Percentiles rank a stretch among this genome's conserved stretches.
Conservation (phyloP, 2,888 invertebrate species). For the Dryococelus australis region DNA sequence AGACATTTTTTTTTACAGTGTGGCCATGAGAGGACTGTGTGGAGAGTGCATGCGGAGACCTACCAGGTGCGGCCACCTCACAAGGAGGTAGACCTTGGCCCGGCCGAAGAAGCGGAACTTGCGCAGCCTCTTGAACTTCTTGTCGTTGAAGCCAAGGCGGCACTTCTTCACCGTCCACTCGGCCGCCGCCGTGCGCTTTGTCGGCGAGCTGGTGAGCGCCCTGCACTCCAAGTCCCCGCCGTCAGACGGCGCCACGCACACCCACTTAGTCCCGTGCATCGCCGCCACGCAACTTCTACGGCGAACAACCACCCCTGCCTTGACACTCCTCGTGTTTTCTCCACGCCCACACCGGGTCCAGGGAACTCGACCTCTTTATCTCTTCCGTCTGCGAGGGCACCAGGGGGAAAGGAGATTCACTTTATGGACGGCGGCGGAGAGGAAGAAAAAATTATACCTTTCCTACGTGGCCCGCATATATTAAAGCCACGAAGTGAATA, state of each 20-base stretch:
- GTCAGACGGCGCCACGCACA: background rate
- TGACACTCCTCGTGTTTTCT: too few species aligned
- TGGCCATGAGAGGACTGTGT: too few species aligned
- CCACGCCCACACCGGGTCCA: background rate
- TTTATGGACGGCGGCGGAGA: background rate
- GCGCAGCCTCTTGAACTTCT: constrained; percentile 63
- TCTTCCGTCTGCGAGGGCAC: too few species aligned
- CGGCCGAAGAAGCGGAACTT: constrained; percentile 67
- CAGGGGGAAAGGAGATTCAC: too few species aligned
- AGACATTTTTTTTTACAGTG: too few species aligned
- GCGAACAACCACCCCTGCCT: background rate
- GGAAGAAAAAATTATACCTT: background rate
- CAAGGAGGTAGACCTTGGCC: constrained; percentile 68
- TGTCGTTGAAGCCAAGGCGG: constrained; percentile 61
- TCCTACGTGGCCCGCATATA: background rate
- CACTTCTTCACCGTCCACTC: constrained; percentile 7
- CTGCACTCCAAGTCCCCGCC: background rate
- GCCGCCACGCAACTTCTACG: background rate
- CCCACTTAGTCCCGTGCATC: background rate
- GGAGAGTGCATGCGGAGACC: constrained; percentile 43
- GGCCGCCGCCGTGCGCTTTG: background rate
- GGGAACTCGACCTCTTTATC: too few species aligned
- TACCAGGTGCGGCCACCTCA: constrained; percentile 69
- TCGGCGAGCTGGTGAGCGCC: background rate
- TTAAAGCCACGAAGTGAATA: background rate